Conservation (phyloP, 2,113 vertebrate species). For the Oncorhynchus tshawytscha region DNA sequence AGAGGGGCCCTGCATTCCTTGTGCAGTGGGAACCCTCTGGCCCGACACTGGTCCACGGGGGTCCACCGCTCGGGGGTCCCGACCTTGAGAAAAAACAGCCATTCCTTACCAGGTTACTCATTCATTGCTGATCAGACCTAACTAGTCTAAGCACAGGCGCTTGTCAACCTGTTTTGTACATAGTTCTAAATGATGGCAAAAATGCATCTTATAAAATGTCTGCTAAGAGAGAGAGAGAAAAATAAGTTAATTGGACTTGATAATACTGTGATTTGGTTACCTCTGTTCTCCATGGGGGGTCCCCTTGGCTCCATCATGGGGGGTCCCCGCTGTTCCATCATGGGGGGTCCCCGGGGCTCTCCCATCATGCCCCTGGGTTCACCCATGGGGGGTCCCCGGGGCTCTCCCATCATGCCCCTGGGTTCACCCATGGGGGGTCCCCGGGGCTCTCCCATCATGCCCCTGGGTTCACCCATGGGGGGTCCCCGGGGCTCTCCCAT, state of each 20-base stretch:
- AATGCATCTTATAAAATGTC: neutral
- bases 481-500: no score
- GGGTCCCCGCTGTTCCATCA: slow-evolving; percentile 89
- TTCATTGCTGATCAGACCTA: neutral
- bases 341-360: slow-evolving; percentile 81
- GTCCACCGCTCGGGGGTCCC: slow-evolving; percentile 91
- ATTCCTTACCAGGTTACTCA: neutral
- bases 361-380: slow-evolving; percentile 82
- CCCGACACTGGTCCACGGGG: slow-evolving; percentile 81
- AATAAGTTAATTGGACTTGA: no score
- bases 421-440: slow-evolving; percentile 73
- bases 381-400: slow-evolving; percentile 75
- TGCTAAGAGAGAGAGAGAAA: no score
- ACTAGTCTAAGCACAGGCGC: neutral
- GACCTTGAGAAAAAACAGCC: slow-evolving; percentile 59
- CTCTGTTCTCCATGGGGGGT: slow-evolving; percentile 47
- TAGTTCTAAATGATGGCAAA: neutral
- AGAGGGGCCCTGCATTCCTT: slow-evolving; percentile 83
- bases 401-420: slow-evolving; percentile 87
- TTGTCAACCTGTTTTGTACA: neutral
- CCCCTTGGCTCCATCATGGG: slow-evolving; percentile 61
- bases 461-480: no score
- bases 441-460: slow-evolving; percentile 35
- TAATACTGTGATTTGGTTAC: no score
- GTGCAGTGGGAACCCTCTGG: slow-evolving; percentile 86